Percentiles rank a stretch among this genome's conserved stretches.
phyloP scores from a whole-genome alignment of 2,797 vertebrate genomes.

The Sorex maritimensis region DNA sequence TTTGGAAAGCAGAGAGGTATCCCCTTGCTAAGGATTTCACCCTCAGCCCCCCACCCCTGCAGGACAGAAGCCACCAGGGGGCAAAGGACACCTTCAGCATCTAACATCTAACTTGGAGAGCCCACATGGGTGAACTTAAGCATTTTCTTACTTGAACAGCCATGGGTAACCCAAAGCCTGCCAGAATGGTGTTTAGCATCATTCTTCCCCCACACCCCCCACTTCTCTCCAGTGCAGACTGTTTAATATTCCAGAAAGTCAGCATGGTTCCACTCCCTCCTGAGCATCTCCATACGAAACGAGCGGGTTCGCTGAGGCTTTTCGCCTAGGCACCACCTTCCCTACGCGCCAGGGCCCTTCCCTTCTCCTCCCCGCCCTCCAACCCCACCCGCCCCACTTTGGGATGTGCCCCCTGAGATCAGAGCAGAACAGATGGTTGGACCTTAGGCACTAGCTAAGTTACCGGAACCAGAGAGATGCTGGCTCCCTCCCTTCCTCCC shows the following conservation, averaged over 20 bases:
- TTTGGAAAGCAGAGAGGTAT: not conserved
- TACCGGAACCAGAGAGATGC: slow-evolving; percentile 59
- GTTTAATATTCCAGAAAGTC: slow-evolving; percentile 70
- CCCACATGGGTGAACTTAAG: not conserved
- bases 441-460: slow-evolving; percentile 77
- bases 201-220: not conserved
- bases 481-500: slow-evolving; percentile 34
- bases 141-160: slow-evolving; percentile 32
- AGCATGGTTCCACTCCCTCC: slow-evolving; percentile 46
- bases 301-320: slow-evolving; percentile 62
- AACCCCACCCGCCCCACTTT: not conserved
- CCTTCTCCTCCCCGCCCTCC: slow-evolving; percentile 45
- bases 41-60: no score
- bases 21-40: not conserved
- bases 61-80: not conserved
- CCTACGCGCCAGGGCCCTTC: not conserved
- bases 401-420: slow-evolving; percentile 63
- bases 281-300: slow-evolving; percentile 51
- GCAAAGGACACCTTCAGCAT: not conserved
- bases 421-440: slow-evolving; percentile 70
- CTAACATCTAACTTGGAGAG: not conserved
- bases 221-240: slow-evolving; percentile 19
- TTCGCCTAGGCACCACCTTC: slow-evolving; percentile 39
- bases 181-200: slow-evolving; percentile 14
- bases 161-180: slow-evolving; percentile 48